Percentiles rank a stretch among this genome's conserved stretches.
These are phyloP conservation scores for Esox masquinongy DNA, from an alignment of 2,797 vertebrate genomes.

Conservation along the genomic window DNA sequence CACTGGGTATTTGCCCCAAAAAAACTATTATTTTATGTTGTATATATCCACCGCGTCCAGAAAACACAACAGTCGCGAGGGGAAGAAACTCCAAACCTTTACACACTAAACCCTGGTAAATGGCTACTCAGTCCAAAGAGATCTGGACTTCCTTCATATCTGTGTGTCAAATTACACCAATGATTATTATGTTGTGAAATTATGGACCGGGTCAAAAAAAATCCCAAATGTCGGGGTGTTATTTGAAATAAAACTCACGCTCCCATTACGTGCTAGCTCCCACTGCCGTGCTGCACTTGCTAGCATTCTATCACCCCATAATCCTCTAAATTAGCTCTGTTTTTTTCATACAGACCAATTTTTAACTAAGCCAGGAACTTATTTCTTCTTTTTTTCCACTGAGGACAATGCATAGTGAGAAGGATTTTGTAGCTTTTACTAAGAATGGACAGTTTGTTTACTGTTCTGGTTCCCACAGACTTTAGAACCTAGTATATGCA, in stretches of 20 bases:
- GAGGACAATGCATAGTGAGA: constrained; percentile 3
- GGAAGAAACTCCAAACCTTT: not conserved
- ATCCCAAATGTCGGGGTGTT: not conserved
- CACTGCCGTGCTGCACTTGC: not conserved
- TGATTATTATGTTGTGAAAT: not conserved
- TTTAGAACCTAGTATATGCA: constrained; percentile 22
- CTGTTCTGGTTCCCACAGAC: constrained; percentile 22
- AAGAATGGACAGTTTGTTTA: constrained; percentile 14
- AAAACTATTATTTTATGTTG: not conserved
- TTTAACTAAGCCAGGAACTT: not conserved
- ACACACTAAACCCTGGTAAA: not conserved
- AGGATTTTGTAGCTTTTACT: constrained; percentile 16
- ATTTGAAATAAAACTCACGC: not conserved
- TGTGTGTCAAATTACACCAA: not conserved
- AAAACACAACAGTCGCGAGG: not conserved
- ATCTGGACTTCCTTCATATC: not conserved
- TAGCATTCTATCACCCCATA: not conserved
- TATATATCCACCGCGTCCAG: not conserved
- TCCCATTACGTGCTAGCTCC: not conserved
- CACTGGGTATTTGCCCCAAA: not conserved
- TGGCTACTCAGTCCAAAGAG: not conserved
- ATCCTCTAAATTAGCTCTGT: not conserved
- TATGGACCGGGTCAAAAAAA: not conserved
- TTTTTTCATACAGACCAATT: not conserved
- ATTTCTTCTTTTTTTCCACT: not conserved